Percentiles rank a stretch among this genome's conserved stretches.
phyloP scores from a whole-genome alignment of 2,888 invertebrate genomes.

The Deilephila porcellus region DNA sequence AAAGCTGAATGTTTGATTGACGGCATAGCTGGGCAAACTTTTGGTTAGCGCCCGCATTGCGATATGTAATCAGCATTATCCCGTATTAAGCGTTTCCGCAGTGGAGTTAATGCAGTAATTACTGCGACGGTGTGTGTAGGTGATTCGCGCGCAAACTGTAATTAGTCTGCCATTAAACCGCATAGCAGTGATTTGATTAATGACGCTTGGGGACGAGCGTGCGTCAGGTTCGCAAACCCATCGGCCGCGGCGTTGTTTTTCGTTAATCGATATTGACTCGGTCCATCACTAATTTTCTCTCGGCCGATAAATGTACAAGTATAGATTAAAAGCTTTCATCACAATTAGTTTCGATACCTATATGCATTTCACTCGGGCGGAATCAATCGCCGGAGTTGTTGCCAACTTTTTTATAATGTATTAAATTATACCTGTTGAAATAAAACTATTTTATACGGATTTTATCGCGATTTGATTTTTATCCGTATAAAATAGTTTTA shows the following conservation, averaged over 20 bases:
- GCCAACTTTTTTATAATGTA: background rate
- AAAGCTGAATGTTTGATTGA: conserved; percentile 57
- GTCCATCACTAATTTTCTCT: conserved; percentile 45
- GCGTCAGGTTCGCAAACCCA: conserved; percentile 48
- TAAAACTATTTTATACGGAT: too few species aligned
- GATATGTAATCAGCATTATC: conserved; percentile 66
- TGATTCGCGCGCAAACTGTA: conserved; percentile 72
- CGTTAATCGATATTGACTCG: conserved; percentile 53
- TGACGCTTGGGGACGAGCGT: conserved; percentile 51
- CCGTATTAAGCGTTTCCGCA: conserved; percentile 62
- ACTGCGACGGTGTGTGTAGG: conserved; percentile 60
- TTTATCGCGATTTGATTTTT: too few species aligned
- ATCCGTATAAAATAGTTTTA: too few species aligned
- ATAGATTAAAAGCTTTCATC: conserved; percentile 32
- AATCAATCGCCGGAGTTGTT: conserved; percentile 11
- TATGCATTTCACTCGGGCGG: background rate
- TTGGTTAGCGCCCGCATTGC: conserved; percentile 61
- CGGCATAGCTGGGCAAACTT: conserved; percentile 56
- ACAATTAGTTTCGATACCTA: conserved; percentile 36
- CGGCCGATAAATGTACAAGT: conserved; percentile 27
- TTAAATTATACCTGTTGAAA: too few species aligned
- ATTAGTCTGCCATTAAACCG: conserved; percentile 81
- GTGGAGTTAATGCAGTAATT: conserved; percentile 66
- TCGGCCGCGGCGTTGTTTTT: conserved; percentile 59
- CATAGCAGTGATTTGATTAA: conserved; percentile 80